Evolutionary conservation across 2,888 invertebrate genomes (phyloP).

Genomic region (Ophonus ardosiacus): DNA sequence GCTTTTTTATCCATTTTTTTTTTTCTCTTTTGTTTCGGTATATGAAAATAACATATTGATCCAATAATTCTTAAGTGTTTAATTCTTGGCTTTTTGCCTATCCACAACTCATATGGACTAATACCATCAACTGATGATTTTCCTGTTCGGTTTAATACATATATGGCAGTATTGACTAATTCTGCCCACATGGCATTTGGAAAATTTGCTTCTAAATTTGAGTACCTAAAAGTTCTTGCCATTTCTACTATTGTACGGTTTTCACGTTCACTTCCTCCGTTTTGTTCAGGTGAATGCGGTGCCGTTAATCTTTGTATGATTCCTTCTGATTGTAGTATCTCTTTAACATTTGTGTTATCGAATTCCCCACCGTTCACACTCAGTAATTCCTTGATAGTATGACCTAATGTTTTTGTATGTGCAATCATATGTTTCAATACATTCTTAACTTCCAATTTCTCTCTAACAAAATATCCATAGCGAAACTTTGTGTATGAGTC

Average conservation of each 20-base stretch:
- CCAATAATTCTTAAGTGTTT: conserved; percentile 67
- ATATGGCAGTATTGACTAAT: conserved; percentile 63
- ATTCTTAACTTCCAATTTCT: conserved; percentile 45
- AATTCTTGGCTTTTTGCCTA: conserved; percentile 65
- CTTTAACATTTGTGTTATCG: conserved; percentile 19
- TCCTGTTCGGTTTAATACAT: conserved; percentile 66
- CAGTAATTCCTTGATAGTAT: background rate
- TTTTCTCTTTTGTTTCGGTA: conserved; percentile 49
- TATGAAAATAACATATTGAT: conserved; percentile 57
- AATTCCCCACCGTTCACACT: conserved; percentile 42
- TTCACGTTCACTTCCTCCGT: conserved; percentile 41
- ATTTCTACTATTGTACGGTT: conserved; percentile 42
- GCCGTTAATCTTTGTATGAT: conserved; percentile 18
- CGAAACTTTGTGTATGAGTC: conserved; percentile 40
- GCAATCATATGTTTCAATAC: conserved; percentile 19
- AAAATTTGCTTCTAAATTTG: conserved; percentile 61
- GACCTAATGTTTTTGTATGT: conserved; percentile 32
- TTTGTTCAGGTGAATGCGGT: conserved; percentile 53
- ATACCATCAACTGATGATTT: conserved; percentile 65
- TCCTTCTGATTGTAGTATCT: background rate
- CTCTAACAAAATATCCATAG: conserved; percentile 20
- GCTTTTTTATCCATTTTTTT: conserved; percentile 69
- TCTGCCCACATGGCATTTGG: conserved; percentile 66
- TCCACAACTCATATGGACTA: conserved; percentile 68
- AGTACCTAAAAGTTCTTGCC: conserved; percentile 26